Evolutionary conservation across 2,797 vertebrate genomes (phyloP).

Genomic region (Onychomys torridus): DNA sequence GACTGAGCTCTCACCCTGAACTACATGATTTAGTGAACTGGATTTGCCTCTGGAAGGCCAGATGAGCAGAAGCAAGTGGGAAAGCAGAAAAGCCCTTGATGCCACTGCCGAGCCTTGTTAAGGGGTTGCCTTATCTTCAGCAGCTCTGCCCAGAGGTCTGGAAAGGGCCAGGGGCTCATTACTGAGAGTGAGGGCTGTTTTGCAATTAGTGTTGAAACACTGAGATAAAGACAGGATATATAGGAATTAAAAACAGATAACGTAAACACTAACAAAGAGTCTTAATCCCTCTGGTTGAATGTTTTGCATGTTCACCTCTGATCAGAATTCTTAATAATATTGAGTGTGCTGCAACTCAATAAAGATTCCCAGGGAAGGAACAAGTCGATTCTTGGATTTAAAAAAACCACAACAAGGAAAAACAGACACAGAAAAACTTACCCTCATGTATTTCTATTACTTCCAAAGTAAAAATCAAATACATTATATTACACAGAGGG

Average conservation of each 20-base stretch:
- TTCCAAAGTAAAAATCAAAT: conserved; percentile 44
- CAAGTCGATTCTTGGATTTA: conserved; percentile 55
- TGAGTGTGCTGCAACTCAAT: conserved; percentile 71
- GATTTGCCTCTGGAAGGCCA: conserved; percentile 78
- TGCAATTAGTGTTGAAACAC: conserved; percentile 85
- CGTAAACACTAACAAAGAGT: conserved; percentile 84
- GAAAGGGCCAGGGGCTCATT: conserved; percentile 81
- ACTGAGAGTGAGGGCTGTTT: conserved; percentile 74
- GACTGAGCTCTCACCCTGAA: conserved; percentile 66
- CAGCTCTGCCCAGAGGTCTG: conserved; percentile 70
- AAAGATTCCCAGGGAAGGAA: conserved; percentile 61
- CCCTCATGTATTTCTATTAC: background rate
- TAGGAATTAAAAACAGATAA: conserved; percentile 86
- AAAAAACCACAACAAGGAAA: conserved; percentile 43
- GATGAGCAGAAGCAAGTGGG: conserved; percentile 65
- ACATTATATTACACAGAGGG: background rate
- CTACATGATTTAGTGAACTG: conserved; percentile 70
- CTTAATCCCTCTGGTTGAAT: conserved; percentile 81
- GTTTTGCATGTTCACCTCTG: conserved; percentile 83
- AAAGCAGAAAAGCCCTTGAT: conserved; percentile 81
- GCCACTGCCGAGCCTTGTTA: conserved; percentile 80
- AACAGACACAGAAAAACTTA: conserved; percentile 34
- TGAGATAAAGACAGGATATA: conserved; percentile 84
- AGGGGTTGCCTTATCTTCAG: conserved; percentile 82
- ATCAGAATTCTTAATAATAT: conserved; percentile 79